phyloP scores from a whole-genome alignment of 1,140 invertebrate genomes.

The Drosophila sucinea region DNA sequence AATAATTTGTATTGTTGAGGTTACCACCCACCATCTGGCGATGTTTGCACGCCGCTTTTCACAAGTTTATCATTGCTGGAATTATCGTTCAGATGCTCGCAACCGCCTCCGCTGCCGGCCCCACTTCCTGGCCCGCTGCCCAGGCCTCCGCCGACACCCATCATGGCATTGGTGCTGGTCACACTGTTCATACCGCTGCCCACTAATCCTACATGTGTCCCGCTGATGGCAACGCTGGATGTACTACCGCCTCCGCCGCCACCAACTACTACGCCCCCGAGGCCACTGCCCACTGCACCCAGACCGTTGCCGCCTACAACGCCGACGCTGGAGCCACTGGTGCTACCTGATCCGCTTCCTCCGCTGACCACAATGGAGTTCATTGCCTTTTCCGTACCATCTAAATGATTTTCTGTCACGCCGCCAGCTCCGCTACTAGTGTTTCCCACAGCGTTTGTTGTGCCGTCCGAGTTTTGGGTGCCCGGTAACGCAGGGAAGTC shows the following conservation, averaged over 20 bases:
- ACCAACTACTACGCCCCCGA: constrained; percentile 75
- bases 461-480: constrained; percentile 84
- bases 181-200: constrained; percentile 77
- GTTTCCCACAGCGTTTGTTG: constrained; percentile 83
- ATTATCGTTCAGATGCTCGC: constrained; percentile 82
- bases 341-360: constrained; percentile 69
- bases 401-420: constrained; percentile 77
- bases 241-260: constrained; percentile 61
- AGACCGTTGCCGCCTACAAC: constrained; percentile 70
- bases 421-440: constrained; percentile 45
- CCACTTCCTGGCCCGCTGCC: constrained; percentile 55
- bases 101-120: constrained; percentile 48
- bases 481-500: constrained; percentile 98
- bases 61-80: constrained; percentile 84
- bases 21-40: constrained; percentile 90
- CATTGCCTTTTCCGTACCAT: constrained; percentile 81
- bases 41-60: constrained; percentile 96
- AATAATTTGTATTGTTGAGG: background rate
- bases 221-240: constrained; percentile 79
- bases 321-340: constrained; percentile 53
- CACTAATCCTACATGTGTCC: constrained; percentile 70
- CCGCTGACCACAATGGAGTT: constrained; percentile 84
- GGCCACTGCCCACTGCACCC: constrained; percentile 63
- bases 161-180: constrained; percentile 67
- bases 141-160: constrained; percentile 71